Conservation (phyloP, 2,888 invertebrate species). For the Pandemis cinnamomeana region DNA sequence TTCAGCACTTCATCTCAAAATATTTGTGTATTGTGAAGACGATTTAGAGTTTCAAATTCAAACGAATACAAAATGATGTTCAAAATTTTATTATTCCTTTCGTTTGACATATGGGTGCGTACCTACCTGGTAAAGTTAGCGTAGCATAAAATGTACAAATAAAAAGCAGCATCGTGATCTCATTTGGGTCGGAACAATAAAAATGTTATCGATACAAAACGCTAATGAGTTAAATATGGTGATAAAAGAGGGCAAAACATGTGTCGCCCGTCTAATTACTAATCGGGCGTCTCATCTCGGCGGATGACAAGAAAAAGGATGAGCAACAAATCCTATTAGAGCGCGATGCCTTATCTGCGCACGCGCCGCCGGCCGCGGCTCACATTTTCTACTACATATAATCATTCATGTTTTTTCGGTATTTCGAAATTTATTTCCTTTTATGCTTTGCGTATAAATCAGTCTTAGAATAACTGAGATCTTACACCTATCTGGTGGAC, state of each 20-base stretch:
- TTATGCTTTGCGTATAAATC: conserved; percentile 32
- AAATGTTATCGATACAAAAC: conserved; percentile 55
- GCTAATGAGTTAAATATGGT: conserved; percentile 71
- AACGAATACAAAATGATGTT: conserved; percentile 2
- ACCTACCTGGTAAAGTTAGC: background rate
- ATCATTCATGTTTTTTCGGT: conserved; percentile 23
- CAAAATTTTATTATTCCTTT: conserved; percentile 6
- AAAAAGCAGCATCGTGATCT: conserved; percentile 43
- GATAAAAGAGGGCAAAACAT: conserved; percentile 77
- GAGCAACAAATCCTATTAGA: conserved; percentile 73
- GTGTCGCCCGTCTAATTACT: conserved; percentile 82
- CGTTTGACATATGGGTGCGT: background rate
- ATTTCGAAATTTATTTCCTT: conserved; percentile 30
- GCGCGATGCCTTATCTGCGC: conserved; percentile 66
- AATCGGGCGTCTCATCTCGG: conserved; percentile 77
- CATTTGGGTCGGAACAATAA: conserved; percentile 57
- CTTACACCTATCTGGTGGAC: conserved; percentile 40
- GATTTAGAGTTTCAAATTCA: conserved; percentile 20
- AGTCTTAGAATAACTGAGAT: conserved; percentile 38
- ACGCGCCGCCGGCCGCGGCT: conserved; percentile 57
- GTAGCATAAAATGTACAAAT: background rate
- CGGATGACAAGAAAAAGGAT: conserved; percentile 70
- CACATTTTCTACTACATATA: conserved; percentile 5
- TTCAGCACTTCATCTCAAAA: conserved; percentile 41
- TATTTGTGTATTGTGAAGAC: conserved; percentile 44